Base-by-base conservation (phyloP, 2,888 invertebrate genomes). In the Alviniconcha strummeri region DNA sequence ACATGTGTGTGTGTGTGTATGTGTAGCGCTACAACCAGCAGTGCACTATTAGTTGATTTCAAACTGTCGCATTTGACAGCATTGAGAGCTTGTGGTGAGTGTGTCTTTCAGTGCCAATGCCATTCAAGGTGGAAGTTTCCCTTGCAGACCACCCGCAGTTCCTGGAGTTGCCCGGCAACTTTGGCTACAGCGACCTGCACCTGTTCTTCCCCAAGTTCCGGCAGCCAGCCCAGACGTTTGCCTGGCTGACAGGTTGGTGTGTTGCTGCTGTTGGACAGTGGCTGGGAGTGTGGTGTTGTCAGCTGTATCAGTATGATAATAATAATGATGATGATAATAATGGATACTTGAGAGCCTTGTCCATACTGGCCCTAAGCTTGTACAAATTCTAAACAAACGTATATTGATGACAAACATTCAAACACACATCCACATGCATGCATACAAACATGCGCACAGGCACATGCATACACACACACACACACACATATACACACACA, bases 161-260 rank as follows among this genome's bases (percentile, higher is more conserved):
- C 90, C 96, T 96, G 88, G 96, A 97, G 91, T 95, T 96, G 80
- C 96, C 96, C 55, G 96, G 96, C 17, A 95, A 95, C 60, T 94
- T 96, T 80, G 95, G 96, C 83, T 96, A 96, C 93, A 97, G 98
- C 0, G 96, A 96, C 91, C 94, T 98, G 83, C 96, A 96, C 89
- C 96, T 97, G 91, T 97, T 95, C 94, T 96, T 96, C 83, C 95
- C 96, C 80, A 95, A 96, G 88, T 95, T 95, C 84, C 95, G 95
- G 89, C 95, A 95, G 85, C 94, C 95, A 77, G 97, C 98, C 0
- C 96, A 96, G 90, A 95, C 96, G 4, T 97, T 97, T 94, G 97
- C 96, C 0, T 98, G 98, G 98, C 95, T 98, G 90, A 97, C 97
- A 36, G 97, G 94, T 94, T 87, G 71, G 83, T 81, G 36, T 81